phyloP scores from a whole-genome alignment of 2,888 invertebrate species.

The Andrena flavipes region DNA sequence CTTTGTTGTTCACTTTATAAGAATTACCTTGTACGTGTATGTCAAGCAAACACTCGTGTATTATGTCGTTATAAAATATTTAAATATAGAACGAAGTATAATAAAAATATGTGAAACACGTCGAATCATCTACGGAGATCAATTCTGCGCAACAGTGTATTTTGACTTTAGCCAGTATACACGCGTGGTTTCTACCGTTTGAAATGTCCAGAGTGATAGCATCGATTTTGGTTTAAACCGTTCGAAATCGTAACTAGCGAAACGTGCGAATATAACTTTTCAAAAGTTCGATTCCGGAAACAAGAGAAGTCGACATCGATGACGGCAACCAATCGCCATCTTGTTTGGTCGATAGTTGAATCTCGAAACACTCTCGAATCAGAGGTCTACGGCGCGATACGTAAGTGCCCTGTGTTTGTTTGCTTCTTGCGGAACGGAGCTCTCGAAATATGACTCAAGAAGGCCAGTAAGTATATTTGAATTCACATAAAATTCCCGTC shows the following conservation, averaged over 20 bases:
- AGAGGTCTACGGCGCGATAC: constrained; percentile 72
- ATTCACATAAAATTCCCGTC: constrained; percentile 22
- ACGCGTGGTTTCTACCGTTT: too few species aligned
- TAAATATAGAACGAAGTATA: too few species aligned
- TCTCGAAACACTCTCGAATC: constrained; percentile 77
- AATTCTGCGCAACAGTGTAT: too few species aligned
- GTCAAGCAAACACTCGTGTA: too few species aligned
- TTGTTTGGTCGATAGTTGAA: constrained; percentile 73
- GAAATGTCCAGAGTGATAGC: too few species aligned
- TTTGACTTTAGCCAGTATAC: too few species aligned
- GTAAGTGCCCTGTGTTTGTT: constrained; percentile 79
- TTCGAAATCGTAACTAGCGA: background rate
- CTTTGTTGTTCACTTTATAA: too few species aligned
- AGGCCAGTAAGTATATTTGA: constrained; percentile 80
- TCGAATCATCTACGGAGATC: too few species aligned
- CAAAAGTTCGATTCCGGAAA: constrained; percentile 57
- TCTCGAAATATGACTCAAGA: constrained; percentile 81
- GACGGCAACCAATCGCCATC: constrained; percentile 51
- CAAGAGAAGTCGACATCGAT: constrained; percentile 30
- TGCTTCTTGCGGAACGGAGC: constrained; percentile 72
- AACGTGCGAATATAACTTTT: constrained; percentile 3
- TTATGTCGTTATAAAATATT: too few species aligned
- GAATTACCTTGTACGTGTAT: too few species aligned
- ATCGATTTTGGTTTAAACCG: background rate
- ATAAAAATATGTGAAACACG: too few species aligned